Evolutionary conservation across 2,113 vertebrate species (phyloP), one percentile per base, ranked within the genome.

Genomic region (Pyxicephalus adspersus): DNA sequence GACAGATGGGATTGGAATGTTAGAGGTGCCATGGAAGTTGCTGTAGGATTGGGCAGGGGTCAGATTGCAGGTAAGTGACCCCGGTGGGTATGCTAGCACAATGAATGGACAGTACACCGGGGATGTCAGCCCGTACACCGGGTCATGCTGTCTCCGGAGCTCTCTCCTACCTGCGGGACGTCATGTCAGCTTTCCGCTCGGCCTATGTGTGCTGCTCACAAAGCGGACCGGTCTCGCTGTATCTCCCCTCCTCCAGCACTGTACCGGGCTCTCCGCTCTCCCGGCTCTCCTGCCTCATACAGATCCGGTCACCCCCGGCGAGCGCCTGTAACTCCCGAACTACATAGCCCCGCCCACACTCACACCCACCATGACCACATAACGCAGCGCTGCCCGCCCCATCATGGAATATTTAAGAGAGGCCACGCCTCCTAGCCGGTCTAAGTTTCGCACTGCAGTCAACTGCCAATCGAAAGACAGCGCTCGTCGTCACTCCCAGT

Each of bases 111-210:
- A 54, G 34, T 50, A 23, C 23, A 26, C 22, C 26, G 3, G 4
- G 23, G 28, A 25, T 31, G 4, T 34, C 1, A 31, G 2, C 9
- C 3, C 31, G 18, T 51, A 23, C 23, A 22, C 13, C 28, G 3
- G 3, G 3, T 58, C n/a, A 8, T 1, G 38, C 8, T 2, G 3
- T 26, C 54, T 22, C 25, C 16, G 17, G 6, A n/a, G 45, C 6
- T n/a, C 74, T 76, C 28, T 45, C 88, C 89, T 90, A 96, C 95
- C 95, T 95, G 89, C 95, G 94, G 88, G 95, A 95, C 87, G 94
- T 95, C 95, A 95, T 95, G 85, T 85, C 93, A 88, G 86, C 86
- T 65, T 82, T 67, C 83, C 76, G 71, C 28, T 25, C 76, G 83
- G 86, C 38, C 64, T 58, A 22, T 70, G 3, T 11, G n/a, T 22